These are phyloP conservation scores for Drosophila pectinifera DNA, from an alignment of 1,140 invertebrate species.

Conservation along the genomic window DNA sequence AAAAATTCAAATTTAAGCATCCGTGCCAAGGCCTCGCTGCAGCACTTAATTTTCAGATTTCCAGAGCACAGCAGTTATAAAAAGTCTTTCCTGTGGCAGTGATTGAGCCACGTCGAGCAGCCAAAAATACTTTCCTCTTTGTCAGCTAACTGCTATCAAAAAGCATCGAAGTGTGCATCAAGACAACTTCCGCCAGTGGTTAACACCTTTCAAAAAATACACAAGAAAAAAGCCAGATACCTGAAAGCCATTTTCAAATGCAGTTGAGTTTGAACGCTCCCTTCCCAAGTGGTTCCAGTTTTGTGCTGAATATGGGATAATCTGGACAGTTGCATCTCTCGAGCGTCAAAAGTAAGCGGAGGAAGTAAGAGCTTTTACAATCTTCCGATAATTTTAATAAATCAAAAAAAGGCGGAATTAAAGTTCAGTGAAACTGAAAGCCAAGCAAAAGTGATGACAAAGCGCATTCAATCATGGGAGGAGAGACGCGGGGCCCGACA, in stretches of 20 bases:
- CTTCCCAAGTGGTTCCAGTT: slow-evolving; percentile 55
- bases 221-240: slow-evolving; percentile 18
- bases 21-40: slow-evolving; percentile 26
- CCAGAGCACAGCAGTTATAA: slow-evolving; percentile 20
- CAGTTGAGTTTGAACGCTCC: slow-evolving; percentile 32
- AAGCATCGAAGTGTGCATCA: slow-evolving; percentile 36
- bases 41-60: slow-evolving; percentile 29
- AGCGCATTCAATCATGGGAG: slow-evolving; percentile 39
- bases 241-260: slow-evolving; percentile 33
- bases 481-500: not conserved
- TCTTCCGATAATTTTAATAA: slow-evolving; percentile 56
- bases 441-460: slow-evolving; percentile 32
- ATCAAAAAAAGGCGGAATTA: not conserved
- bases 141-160: slow-evolving; percentile 52
- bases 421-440: slow-evolving; percentile 66
- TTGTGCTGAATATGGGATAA: slow-evolving; percentile 37
- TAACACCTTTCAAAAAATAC: slow-evolving; percentile 61
- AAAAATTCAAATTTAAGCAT: slow-evolving; percentile 27
- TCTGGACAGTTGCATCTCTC: slow-evolving; percentile 38
- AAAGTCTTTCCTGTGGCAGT: slow-evolving; percentile 38
- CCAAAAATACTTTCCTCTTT: slow-evolving; percentile 46
- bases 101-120: slow-evolving; percentile 16
- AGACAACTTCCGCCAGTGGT: slow-evolving; percentile 68
- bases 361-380: slow-evolving; percentile 66
- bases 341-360: slow-evolving; percentile 49